Evolutionary conservation across 2,888 invertebrate genomes (phyloP).

Genomic region (Chironomus riparius): DNA sequence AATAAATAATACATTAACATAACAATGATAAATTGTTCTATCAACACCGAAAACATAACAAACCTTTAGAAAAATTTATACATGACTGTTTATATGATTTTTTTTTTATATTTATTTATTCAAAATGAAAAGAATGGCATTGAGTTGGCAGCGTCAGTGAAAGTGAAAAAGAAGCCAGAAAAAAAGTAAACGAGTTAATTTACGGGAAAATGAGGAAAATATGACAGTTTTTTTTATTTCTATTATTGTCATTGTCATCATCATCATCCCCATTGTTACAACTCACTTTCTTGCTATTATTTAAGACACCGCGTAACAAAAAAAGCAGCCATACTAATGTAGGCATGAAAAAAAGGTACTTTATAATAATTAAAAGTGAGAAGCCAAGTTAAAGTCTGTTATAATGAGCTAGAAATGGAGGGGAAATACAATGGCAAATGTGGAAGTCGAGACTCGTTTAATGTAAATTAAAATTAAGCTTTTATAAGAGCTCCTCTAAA

Average conservation of each 20-base stretch:
- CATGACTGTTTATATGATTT: too few species aligned
- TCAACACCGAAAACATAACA: slow-evolving; percentile 2
- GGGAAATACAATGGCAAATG: background rate
- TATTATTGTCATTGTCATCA: background rate
- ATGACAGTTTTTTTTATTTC: background rate
- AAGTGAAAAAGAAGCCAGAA: background rate
- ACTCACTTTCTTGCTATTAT: background rate
- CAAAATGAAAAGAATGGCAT: too few species aligned
- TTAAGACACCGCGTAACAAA: background rate
- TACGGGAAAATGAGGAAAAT: background rate
- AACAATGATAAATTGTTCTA: slow-evolving; percentile 22
- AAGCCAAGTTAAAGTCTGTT: background rate
- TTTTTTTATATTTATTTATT: too few species aligned
- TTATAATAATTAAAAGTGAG: background rate
- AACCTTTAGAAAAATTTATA: background rate
- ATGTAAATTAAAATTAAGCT: slow-evolving; percentile 10
- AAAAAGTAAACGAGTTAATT: slow-evolving; percentile 10
- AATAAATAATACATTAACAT: slow-evolving; percentile 20
- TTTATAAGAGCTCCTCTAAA: background rate
- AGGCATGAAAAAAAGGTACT: background rate
- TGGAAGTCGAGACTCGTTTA: background rate
- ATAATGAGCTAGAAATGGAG: background rate
- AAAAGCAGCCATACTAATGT: background rate
- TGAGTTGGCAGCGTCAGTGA: background rate
- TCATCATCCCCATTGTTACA: background rate